A percentile compares a stretch with the other conserved stretches of the same genome.
Conservation (phyloP, 2,888 invertebrate species). For the Trissoscelio sp. region DNA sequence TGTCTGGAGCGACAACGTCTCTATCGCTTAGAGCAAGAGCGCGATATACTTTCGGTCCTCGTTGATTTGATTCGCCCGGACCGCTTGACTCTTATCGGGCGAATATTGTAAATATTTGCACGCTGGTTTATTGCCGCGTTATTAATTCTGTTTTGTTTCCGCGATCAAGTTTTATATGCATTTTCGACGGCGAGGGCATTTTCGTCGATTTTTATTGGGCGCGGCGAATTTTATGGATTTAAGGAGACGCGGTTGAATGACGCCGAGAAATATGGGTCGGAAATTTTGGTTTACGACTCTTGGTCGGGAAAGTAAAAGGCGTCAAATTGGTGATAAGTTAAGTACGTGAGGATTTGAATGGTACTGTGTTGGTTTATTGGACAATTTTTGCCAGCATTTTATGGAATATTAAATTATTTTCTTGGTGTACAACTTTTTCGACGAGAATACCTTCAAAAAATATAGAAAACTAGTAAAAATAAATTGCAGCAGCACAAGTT, state of each 20-base stretch:
- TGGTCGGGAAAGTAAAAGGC: not conserved
- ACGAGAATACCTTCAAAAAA: too few relatives aligned
- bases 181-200: not conserved
- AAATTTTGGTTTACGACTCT: constrained; percentile 13
- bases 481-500: too few relatives aligned
- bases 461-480: too few relatives aligned
- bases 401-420: too few relatives aligned
- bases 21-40: constrained; percentile 50
- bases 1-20: constrained; percentile 70
- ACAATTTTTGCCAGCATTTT: too few relatives aligned
- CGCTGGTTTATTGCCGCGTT: constrained; percentile 40
- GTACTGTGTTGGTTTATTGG: too few relatives aligned
- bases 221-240: constrained; percentile 29
- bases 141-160: constrained; percentile 28
- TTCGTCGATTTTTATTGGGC: constrained; percentile 20
- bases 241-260: constrained; percentile 10
- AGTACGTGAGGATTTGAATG: too few relatives aligned
- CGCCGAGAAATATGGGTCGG: constrained; percentile 2
- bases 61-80: constrained; percentile 25
- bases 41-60: not conserved
- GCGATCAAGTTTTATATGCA: constrained; percentile 17
- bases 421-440: too few relatives aligned
- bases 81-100: constrained; percentile 12
- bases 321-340: constrained; percentile 5
- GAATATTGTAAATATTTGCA: constrained; percentile 59